Evolutionary conservation across 2,888 invertebrate species (phyloP), one percentile per base, ranked within the genome.

Genomic region (Rosalia funebris): DNA sequence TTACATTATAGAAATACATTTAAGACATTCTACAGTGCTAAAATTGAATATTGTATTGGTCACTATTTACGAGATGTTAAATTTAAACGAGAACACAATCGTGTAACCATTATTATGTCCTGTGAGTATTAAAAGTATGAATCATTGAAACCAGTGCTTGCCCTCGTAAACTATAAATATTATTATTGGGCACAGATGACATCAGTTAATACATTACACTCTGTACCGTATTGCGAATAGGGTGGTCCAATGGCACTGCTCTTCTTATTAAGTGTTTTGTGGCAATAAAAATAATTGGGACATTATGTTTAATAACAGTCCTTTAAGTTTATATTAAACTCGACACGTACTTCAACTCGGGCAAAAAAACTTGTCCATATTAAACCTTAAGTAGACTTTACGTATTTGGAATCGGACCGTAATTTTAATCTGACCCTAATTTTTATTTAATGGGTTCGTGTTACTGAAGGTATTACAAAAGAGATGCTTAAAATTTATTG

Each of bases 101-200:
- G n/a, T n/a, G n/a, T n/a, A n/a, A n/a, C n/a, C n/a, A n/a, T n/a
- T n/a, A n/a, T n/a, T n/a, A n/a, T n/a, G n/a, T n/a, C n/a, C n/a
- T n/a, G n/a, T n/a, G n/a, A n/a, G n/a, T n/a, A n/a, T n/a, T n/a
- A n/a, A n/a, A n/a, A n/a, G n/a, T n/a, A n/a, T n/a, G n/a, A n/a
- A n/a, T n/a, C n/a, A n/a, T n/a, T n/a, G n/a, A 39, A 39, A 25
- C 39, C 50, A 2, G 15, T 31, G 19, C 15, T 14, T 39, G 50
- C 20, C 37, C 39, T 2, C 39, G 37, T 50, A 14, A 48, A 48
- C 25, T 25, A 25, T 5, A 25, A 25, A 25, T 25, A 25, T 25
- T 7, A 7, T 25, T 25, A 25, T 25, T 25, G 25, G 7, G 25
- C 7, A 7, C 25, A 25, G 25, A 25, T 25, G 25, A 25, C 25